phyloP scores from a whole-genome alignment of 2,113 vertebrate genomes.

The Onychostruthus taczanowskii region DNA sequence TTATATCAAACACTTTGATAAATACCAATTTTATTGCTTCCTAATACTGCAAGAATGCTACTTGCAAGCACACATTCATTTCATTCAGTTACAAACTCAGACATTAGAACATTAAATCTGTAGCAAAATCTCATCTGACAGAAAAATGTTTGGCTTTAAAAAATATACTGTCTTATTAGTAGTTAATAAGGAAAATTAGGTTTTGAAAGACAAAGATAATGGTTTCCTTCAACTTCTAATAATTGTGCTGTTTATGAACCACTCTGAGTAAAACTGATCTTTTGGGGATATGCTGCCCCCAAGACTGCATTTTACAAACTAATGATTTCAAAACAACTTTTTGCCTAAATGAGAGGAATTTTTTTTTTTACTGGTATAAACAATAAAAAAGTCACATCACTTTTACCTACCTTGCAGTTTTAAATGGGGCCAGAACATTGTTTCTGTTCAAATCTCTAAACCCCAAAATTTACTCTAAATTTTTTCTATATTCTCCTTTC shows the following conservation, averaged over 20 bases:
- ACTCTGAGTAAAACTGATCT: background rate
- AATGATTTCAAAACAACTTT: background rate
- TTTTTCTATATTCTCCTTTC: background rate
- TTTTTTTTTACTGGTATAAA: background rate
- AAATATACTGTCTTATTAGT: background rate
- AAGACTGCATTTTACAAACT: background rate
- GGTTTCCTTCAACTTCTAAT: background rate
- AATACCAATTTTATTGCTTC: background rate
- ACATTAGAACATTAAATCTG: background rate
- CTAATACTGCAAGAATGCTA: background rate
- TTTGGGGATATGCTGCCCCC: background rate
- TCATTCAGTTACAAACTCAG: background rate
- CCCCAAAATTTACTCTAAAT: background rate
- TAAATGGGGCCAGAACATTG: background rate
- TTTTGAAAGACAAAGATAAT: background rate
- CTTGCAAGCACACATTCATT: background rate
- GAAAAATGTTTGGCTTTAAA: background rate
- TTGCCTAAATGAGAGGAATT: background rate
- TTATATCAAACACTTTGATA: background rate
- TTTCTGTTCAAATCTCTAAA: background rate
- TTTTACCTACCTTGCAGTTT: background rate
- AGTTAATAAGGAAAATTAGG: background rate
- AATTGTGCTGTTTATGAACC: background rate
- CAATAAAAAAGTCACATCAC: background rate
- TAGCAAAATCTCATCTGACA: background rate